Base-by-base conservation (phyloP, 2,797 vertebrate genomes). In the Coranthus polyacanthus region DNA sequence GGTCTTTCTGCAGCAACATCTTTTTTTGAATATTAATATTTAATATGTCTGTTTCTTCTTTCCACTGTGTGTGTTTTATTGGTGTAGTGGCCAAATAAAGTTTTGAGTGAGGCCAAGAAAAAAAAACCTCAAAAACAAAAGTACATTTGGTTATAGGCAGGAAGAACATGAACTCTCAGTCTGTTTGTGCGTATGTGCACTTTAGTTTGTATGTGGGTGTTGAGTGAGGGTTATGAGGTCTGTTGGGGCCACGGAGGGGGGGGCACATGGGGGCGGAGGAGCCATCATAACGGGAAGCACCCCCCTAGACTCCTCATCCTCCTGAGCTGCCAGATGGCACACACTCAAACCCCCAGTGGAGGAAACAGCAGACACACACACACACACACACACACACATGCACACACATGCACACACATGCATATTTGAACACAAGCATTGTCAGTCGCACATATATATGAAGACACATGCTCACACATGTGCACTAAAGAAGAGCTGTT, bases 241-340 rank as follows among this genome's bases (percentile, higher is more conserved):
- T 75, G 57, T 36, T 72, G 75, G 72, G 73, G 75, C 74, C 70
- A 67, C 54, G 66, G 69, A 78, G 75, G 68, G 66, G 49, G 60
- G 60, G 53, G 52, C 58, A 81, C 43, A 50, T 26, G 60, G 57
- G 84, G 85, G 88, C 37, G 80, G 88, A 83, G 75, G 68, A 88
- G 71, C 81, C 68, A 88, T 91, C 82, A 82, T 74, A 79, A 86
- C 72, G 74, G 77, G 79, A 91, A 90, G 83, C 60, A 58, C 54
- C 72, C 52, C 77, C 85, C 75, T 63, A 70, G 49, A 57, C 71
- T 73, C 70, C 46, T 75, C 81, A 84, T 88, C 81, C 82, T 86
- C 88, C 84, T 52, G 72, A 87, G 80, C 81, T 86, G 81, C 87
- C 92, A 93, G 92, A 92, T 93, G 90, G 90, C 90, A 89, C 78